Evolutionary conservation across 1,140 invertebrate genomes (phyloP).

Genomic region (Drosophila ananassae): DNA sequence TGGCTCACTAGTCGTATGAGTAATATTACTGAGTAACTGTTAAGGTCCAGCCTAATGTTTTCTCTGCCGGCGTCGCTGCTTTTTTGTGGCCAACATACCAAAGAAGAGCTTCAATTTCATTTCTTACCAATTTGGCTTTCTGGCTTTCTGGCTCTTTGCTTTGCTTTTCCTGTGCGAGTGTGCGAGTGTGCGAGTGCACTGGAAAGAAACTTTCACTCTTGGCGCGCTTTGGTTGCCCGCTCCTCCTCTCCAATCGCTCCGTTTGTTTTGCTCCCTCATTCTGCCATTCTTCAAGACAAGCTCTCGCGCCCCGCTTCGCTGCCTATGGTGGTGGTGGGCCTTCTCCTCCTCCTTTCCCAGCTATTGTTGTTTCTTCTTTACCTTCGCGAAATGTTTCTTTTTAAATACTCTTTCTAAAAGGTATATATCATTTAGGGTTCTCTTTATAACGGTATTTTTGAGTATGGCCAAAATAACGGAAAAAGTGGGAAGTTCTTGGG

Average conservation of each 20-base stretch:
- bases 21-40: background rate
- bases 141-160: slow-evolving; percentile 3
- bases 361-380: background rate
- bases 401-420: background rate
- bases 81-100: slow-evolving; percentile 26
- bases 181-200: slow-evolving; percentile 40
- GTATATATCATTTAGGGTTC: no score
- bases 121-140: slow-evolving; percentile 49
- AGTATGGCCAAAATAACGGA: no score
- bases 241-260: slow-evolving; percentile 37
- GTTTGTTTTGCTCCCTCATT: slow-evolving; percentile 54
- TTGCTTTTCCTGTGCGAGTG: slow-evolving; percentile 38
- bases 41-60: slow-evolving; percentile 11
- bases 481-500: no score
- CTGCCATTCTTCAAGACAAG: slow-evolving; percentile 24
- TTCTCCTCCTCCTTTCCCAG: slow-evolving; percentile 4
- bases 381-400: background rate
- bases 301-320: slow-evolving; percentile 22
- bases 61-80: slow-evolving; percentile 7
- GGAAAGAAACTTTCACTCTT: slow-evolving; percentile 65
- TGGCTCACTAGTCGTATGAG: background rate
- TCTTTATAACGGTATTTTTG: no score
- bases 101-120: slow-evolving; percentile 50
- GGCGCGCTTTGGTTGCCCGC: slow-evolving; percentile 24
- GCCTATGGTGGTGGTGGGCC: slow-evolving; percentile 7